Conservation (phyloP, 2,888 invertebrate species). For the Odontocolon sp. region DNA sequence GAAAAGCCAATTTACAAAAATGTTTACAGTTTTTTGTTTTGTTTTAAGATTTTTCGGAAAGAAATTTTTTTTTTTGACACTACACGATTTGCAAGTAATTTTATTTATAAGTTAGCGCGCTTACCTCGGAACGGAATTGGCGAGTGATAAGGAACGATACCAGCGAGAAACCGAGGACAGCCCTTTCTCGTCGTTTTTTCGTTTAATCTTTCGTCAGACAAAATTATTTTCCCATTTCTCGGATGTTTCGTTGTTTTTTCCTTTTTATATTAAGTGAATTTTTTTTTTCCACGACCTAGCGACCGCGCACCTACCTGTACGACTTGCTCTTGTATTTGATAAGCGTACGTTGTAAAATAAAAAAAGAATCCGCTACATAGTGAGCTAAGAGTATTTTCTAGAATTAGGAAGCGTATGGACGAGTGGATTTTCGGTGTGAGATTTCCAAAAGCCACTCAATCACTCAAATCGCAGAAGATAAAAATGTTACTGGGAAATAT, state of each 20-base stretch:
- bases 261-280: conserved; percentile 37
- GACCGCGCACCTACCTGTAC: conserved; percentile 53
- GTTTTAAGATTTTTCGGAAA: conserved; percentile 21
- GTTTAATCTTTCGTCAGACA: not conserved
- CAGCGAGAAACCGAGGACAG: conserved; percentile 38
- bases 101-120: conserved; percentile 28
- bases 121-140: not conserved
- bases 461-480: not conserved
- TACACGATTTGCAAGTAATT: conserved; percentile 21
- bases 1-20: conserved; percentile 25
- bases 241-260: conserved; percentile 15
- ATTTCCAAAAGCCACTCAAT: conserved; percentile 19
- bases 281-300: conserved; percentile 44
- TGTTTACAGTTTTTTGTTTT: conserved; percentile 8
- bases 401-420: conserved; percentile 46
- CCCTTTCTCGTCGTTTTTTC: conserved; percentile 42
- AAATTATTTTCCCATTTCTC: not conserved
- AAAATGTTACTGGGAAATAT: too few relatives aligned
- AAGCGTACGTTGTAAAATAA: conserved; percentile 56
- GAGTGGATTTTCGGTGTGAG: conserved; percentile 31
- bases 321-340: conserved; percentile 59
- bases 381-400: conserved; percentile 62
- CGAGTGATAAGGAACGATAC: conserved; percentile 42
- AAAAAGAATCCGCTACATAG: conserved; percentile 53
- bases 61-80: conserved; percentile 3